Base-by-base conservation (phyloP, 2,113 vertebrate species). In the Dipodomys ordii region DNA sequence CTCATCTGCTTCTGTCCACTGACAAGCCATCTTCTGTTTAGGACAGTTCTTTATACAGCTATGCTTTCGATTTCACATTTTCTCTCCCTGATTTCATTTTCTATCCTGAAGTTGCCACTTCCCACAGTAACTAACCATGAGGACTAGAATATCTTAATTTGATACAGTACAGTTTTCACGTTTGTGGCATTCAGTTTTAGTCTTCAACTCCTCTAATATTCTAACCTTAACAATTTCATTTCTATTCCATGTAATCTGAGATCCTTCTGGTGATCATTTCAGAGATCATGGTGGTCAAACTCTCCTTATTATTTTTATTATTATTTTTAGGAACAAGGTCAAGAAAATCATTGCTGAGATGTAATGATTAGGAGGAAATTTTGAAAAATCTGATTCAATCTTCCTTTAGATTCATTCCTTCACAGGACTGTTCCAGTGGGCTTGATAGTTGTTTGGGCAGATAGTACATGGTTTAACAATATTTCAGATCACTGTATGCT, bases 281-380 rank as follows among this genome's bases (percentile, higher is more conserved):
- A 35, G 60, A 12, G 57, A 78, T 30, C 28, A 32, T 15, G 11
- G 10, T 35, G 22, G 39, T 39, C 39, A 39, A 39, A 39, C 5
- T 39, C 7, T 27, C 39, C 6, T 19, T 83, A 39, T 30, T 65
- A 73, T 35, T 72, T 11, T 30, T 80, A 87, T 39, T 39, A 39
- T 39, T 39, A 84, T 27, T 39, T 57, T 78, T 28, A 83, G 11
- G n/a, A 89, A 89, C 39, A 57, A 1, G 30, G 18, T 46, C 25
- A 83, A 30, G 44, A 82, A 65, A 46, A 68, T 87, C 9, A 91
- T 95, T 92, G 62, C 25, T 57, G 39, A 87, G 46, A 30, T 77
- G 25, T 7, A 72, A 20, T 20, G 65, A 30, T 86, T 69, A 39
- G 39, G 39, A 28, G 9, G n/a, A 64, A 39, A 79, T 83, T 46